Evolutionary conservation across 23 tunicate species (phyloP), one percentile per base, ranked within the genome.

Genomic region (Trididemnum miniatum): DNA sequence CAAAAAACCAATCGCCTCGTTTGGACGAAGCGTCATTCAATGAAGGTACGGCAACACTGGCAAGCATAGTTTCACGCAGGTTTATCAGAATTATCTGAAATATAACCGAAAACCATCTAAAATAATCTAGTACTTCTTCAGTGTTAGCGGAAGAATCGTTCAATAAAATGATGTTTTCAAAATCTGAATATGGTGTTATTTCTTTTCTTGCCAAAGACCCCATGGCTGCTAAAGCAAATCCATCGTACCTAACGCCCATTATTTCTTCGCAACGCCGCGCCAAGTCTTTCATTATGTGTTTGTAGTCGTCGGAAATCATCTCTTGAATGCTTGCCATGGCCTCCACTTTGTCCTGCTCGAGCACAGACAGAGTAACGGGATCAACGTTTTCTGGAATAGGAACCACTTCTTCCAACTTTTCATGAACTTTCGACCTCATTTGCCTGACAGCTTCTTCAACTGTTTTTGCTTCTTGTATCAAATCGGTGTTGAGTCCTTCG

Each of bases 151-250:
- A 44, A 18, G n/a, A n/a, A n/a, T 85, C 84, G 20, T 85, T 84
- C 29, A 85, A 31, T 12, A 85, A 51, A 30, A 78, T 64, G 2
- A 85, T 67, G 37, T 79, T 65, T 78, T 85, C 89, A 79, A 85
- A 85, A 67, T 85, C 89, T 26, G 89, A 85, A 35, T 85, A 85
- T 20, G 78, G 78, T 35, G 89, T 85, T 27, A 79, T 79, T 65
- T 78, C 89, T 33, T 71, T 59, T 7, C 78, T 83, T 20, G 89
- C 89, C 5, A 82, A 38, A 15, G 86, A 82, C 28, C 86, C 86
- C 65, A 82, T 27, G 3, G 80, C 86, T 20, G 72, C 79, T 24
- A 40, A n/a, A 25, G 69, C 30, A 38, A 72, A 82, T 40, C 26
- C 12, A 30, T 80, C n/a, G n/a, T n/a, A 82, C 27, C 40, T 7